A percentile compares a stretch with the other conserved stretches of the same genome.
Evolutionary conservation across 2,113 vertebrate genomes (phyloP).

Genomic region (Chaetorhynchus papuensis): DNA sequence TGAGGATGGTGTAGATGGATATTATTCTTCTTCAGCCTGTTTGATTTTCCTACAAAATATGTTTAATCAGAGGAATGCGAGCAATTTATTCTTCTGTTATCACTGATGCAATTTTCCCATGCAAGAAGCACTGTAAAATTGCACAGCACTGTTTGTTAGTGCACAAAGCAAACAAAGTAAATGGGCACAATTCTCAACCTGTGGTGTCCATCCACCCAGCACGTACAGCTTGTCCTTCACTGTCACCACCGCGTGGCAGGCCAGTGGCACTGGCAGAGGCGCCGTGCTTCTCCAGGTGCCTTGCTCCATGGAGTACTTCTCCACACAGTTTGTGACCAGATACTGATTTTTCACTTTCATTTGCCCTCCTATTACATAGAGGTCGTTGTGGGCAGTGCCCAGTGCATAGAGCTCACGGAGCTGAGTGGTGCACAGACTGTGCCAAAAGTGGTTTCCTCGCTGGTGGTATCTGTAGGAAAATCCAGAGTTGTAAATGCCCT

Average conservation of each 20-base stretch:
- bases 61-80: neutral
- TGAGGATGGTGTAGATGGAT: neutral
- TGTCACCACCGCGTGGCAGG: constrained; percentile 80
- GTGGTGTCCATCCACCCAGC: constrained; percentile 91
- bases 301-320: constrained; percentile 83
- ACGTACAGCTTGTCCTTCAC: constrained; percentile 87
- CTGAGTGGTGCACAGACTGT: constrained; percentile 83
- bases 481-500: neutral
- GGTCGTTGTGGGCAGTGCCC: constrained; percentile 76
- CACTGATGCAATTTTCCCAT: neutral
- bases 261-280: constrained; percentile 86
- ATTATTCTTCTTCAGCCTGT: neutral
- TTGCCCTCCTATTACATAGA: constrained; percentile 91
- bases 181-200: constrained; percentile 74
- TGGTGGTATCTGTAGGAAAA: constrained; percentile 82
- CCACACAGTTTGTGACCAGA: constrained; percentile 89
- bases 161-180: neutral
- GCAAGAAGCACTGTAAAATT: neutral
- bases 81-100: neutral
- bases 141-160: neutral
- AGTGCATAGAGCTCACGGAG: constrained; percentile 90
- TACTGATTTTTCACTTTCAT: constrained; percentile 93
- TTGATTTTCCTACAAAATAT: neutral
- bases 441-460: constrained; percentile 87
- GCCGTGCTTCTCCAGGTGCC: constrained; percentile 85